Base-by-base conservation (phyloP, 37 sponge, comb jelly and placozoan genomes). In the Diacarnus erythraeanus region DNA sequence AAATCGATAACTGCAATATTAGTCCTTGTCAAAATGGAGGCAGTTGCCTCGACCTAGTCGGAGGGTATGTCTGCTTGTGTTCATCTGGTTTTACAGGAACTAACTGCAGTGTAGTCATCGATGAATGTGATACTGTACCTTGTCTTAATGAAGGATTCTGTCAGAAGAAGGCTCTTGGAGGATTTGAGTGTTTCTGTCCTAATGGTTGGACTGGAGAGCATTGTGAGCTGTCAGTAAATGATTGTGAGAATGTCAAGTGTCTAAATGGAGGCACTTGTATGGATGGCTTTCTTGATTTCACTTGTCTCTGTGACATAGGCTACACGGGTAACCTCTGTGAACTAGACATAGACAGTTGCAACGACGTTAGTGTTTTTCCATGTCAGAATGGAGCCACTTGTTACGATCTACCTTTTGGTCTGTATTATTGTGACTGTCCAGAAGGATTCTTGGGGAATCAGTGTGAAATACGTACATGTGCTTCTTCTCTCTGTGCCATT, bases 181-280 rank as follows among this genome's bases (percentile, higher is more conserved):
- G 87, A 1, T 91, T 83, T 69, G 89, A 86, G 64, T 94, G 95
- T 57, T 81, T 85, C 70, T 94, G 95, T 66, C 35, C 33, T 0
- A 84, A 83, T 47, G 95, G 95, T 9, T 94, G 91, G 91, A 90
- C 92, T 37, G 95, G 95, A 0, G 51, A 69, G 22, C 68, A 83
- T 64, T 94, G 95, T 58, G 35, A 87, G 37, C 31, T 54, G 27
- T 69, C 77, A 4, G 87, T 85, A 2, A 58, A 88, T 42, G 84
- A 86, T 21, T 92, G 92, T 64, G 88, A 30, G 3, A 38, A 77
- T 64, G 75, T 75, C 58, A 91, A 93, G 3, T 94, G 95, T 47
- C 54, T 68, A 65, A 84, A 91, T 69, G 93, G 86, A 26, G 95
- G 81, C 33, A 86, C 83, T 2, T 94, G 95, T 64, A 69, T 79